These are phyloP conservation scores for Amitus sp. DNA, from an alignment of 2,888 invertebrate genomes.

Conservation along the genomic window DNA sequence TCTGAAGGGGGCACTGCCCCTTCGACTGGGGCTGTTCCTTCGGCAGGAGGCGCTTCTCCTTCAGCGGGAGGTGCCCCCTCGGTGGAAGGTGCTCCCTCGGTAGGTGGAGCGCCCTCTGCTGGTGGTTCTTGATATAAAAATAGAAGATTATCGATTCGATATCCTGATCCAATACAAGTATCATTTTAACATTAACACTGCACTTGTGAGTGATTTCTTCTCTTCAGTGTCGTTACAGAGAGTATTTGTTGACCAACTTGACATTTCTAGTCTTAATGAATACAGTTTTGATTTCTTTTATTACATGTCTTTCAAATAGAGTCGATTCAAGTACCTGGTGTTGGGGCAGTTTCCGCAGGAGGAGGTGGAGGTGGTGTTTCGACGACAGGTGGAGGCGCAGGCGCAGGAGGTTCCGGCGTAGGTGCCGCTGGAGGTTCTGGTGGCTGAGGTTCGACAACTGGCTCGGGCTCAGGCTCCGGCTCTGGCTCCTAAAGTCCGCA, in stretches of 20 bases:
- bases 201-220: too few species aligned
- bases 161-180: too few species aligned
- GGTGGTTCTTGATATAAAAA: constrained; percentile 24
- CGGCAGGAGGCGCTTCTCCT: constrained; percentile 46
- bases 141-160: too few species aligned
- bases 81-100: constrained; percentile 51
- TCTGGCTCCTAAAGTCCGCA: constrained; percentile 7
- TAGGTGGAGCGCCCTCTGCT: constrained; percentile 57
- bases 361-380: constrained; percentile 50
- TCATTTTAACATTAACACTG: too few species aligned
- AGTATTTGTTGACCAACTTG: too few species aligned
- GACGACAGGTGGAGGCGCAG: constrained; percentile 45
- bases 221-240: too few species aligned
- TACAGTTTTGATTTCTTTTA: too few species aligned
- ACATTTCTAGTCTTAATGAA: too few species aligned
- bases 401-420: constrained; percentile 52
- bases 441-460: constrained; percentile 28
- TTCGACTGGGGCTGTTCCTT: constrained; percentile 46
- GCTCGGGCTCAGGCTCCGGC: constrained; percentile 21
- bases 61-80: constrained; percentile 61
- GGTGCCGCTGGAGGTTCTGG: constrained; percentile 47
- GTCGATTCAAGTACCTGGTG: constrained; percentile 46
- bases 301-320: too few species aligned
- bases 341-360: constrained; percentile 59
- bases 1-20: constrained; percentile 50